phyloP scores from a whole-genome alignment of 2,888 invertebrate species.

The Trichacis sp. region DNA sequence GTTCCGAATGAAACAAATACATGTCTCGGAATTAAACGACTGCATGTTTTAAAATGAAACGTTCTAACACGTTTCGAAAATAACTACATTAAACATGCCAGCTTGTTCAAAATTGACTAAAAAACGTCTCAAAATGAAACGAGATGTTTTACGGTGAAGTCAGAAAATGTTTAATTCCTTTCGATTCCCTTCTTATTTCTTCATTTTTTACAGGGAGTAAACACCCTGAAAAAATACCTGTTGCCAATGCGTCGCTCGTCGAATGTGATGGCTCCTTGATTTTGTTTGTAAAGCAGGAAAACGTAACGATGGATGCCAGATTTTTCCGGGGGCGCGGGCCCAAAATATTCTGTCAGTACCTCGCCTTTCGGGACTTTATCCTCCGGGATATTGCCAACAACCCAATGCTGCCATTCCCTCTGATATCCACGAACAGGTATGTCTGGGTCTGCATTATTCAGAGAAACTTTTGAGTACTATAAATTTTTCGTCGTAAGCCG shows the following conservation, averaged over 20 bases:
- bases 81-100: no score
- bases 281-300: conserved; percentile 65
- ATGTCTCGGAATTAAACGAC: no score
- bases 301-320: conserved; percentile 63
- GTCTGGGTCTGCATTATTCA: conserved; percentile 58
- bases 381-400: conserved; percentile 66
- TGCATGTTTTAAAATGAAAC: no score
- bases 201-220: no score
- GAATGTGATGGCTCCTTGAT: conserved; percentile 65
- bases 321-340: conserved; percentile 62
- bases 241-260: conserved; percentile 61
- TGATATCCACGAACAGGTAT: conserved; percentile 60
- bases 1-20: no score
- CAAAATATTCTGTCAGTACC: conserved; percentile 64
- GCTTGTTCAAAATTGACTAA: no score
- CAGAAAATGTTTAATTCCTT: no score
- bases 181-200: no score
- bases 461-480: neutral
- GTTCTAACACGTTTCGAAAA: no score
- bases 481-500: neutral
- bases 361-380: conserved; percentile 64
- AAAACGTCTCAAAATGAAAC: no score
- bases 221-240: conserved; percentile 47
- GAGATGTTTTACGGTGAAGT: neutral
- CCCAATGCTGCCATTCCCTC: conserved; percentile 66